Conservation (phyloP, 35 echinoderm and acorn worm species). For the Heliocidaris tuberculata region DNA sequence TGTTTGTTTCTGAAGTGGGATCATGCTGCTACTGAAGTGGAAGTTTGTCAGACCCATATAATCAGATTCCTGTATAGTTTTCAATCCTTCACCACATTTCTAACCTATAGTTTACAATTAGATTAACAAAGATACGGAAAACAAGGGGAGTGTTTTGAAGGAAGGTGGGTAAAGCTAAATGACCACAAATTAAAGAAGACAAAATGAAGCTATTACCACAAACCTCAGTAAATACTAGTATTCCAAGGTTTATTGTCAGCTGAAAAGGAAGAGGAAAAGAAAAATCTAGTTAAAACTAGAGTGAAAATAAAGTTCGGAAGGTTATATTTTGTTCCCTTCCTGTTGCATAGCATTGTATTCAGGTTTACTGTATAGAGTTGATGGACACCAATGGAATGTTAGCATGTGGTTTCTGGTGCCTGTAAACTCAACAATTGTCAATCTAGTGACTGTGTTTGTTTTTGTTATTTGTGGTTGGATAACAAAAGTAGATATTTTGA, state of each 20-base stretch:
- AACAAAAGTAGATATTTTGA: not conserved
- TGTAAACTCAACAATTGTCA: constrained; percentile 5
- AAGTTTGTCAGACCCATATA: not conserved
- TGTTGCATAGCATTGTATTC: not conserved
- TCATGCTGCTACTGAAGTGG: not conserved
- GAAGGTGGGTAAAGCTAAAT: not conserved
- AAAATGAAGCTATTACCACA: not conserved
- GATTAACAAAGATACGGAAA: not conserved
- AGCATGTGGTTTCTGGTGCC: not conserved
- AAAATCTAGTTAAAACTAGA: not conserved
- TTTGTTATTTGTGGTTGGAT: constrained; percentile 12
- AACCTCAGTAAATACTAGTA: not conserved
- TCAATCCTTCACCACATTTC: not conserved
- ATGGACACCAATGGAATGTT: not conserved
- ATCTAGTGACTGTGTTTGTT: not conserved
- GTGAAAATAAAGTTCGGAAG: not conserved
- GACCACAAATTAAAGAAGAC: not conserved
- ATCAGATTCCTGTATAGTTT: not conserved
- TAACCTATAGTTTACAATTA: not conserved
- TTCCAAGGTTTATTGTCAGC: not conserved
- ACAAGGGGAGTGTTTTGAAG: not conserved
- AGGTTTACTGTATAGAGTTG: not conserved
- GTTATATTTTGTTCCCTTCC: constrained; percentile 4
- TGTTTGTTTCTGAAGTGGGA: not conserved
- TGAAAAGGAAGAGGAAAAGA: not conserved